phyloP scores from a whole-genome alignment of 2,888 invertebrate genomes.

The Eueremaeus valkanovi region DNA sequence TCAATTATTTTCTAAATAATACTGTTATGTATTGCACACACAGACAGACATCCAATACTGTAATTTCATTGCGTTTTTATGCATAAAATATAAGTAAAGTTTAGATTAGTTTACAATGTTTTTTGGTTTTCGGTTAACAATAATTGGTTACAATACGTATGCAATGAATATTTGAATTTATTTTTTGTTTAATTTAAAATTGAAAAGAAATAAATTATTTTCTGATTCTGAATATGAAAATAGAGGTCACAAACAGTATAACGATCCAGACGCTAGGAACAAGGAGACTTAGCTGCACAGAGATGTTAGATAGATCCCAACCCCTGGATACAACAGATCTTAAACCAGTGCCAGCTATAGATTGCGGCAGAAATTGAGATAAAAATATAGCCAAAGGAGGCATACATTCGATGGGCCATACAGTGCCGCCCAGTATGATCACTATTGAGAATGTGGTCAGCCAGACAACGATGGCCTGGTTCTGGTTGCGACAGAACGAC shows the following conservation, averaged over 20 bases:
- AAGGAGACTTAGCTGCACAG: background rate
- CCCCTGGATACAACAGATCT: conserved; percentile 8
- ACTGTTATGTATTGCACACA: too few species aligned
- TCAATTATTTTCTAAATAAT: too few species aligned
- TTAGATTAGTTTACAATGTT: background rate
- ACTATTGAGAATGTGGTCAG: conserved; percentile 14
- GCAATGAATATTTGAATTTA: background rate
- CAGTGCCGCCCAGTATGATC: background rate
- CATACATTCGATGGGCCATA: conserved; percentile 32
- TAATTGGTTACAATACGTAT: background rate
- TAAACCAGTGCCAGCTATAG: conserved; percentile 26
- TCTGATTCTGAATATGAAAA: background rate
- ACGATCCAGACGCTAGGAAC: conserved; percentile 9
- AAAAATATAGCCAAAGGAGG: background rate
- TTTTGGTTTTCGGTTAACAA: background rate
- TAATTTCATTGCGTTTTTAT: too few species aligned
- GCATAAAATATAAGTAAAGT: conserved; percentile 13
- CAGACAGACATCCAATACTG: too few species aligned
- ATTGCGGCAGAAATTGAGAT: background rate
- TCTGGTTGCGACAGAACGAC: background rate
- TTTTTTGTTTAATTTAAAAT: too few species aligned
- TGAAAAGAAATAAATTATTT: too few species aligned
- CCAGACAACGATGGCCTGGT: background rate
- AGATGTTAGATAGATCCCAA: background rate
- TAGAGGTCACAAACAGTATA: background rate